Evolutionary conservation across 2,888 invertebrate species (phyloP).

Genomic region (Rhagonycha lutea): DNA sequence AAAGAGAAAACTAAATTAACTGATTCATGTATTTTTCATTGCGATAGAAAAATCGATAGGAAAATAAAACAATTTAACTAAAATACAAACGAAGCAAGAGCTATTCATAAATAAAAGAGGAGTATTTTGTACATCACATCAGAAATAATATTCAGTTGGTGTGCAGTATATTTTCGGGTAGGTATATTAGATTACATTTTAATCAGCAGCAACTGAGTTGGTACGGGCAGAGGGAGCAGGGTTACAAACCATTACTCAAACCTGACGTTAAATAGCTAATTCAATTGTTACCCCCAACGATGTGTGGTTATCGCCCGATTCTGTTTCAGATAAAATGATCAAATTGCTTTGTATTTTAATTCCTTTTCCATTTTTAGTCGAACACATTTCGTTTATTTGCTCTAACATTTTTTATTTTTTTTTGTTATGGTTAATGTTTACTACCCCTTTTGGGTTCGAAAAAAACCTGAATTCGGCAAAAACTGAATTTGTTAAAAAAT

Average conservation of each 20-base stretch:
- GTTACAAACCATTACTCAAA: slow-evolving; percentile 58
- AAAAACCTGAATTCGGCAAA: background rate
- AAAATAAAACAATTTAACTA: background rate
- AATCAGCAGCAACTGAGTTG: slow-evolving; percentile 54
- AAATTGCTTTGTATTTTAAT: slow-evolving; percentile 34
- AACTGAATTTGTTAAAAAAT: background rate
- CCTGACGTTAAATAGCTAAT: slow-evolving; percentile 58
- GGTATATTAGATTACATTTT: slow-evolving; percentile 60
- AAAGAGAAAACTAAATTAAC: background rate
- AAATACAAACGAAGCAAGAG: background rate
- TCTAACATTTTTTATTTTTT: background rate
- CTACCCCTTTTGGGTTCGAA: background rate
- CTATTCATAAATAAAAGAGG: slow-evolving; percentile 9
- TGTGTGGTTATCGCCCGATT: slow-evolving; percentile 55
- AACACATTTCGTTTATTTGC: background rate
- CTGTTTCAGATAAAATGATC: slow-evolving; percentile 37
- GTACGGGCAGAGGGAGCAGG: slow-evolving; percentile 42
- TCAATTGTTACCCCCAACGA: slow-evolving; percentile 56
- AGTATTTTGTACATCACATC: slow-evolving; percentile 18
- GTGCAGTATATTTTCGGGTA: slow-evolving; percentile 51
- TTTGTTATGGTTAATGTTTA: background rate
- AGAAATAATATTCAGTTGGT: slow-evolving; percentile 27
- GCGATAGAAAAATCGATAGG: slow-evolving; percentile 4
- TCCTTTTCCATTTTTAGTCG: slow-evolving; percentile 13
- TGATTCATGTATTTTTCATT: background rate